These are phyloP conservation scores for Megastigmus dorsalis DNA, from an alignment of 2,888 invertebrate species.

Conservation along the genomic window DNA sequence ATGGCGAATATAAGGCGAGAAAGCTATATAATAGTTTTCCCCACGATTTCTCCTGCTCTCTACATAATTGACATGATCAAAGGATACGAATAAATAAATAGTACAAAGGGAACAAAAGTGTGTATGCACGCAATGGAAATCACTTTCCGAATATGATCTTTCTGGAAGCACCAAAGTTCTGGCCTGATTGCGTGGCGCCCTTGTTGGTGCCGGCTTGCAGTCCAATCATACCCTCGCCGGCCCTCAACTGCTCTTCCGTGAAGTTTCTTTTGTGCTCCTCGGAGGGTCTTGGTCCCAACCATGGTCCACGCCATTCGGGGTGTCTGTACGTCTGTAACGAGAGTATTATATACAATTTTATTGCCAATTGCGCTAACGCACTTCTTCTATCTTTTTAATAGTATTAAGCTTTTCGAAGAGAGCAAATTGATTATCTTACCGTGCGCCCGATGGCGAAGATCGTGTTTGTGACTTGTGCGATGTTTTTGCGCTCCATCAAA, in stretches of 20 bases:
- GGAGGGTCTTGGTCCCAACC: constrained; percentile 88
- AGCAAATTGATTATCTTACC: constrained; percentile 74
- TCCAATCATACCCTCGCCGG: constrained; percentile 89
- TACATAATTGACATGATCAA: not conserved
- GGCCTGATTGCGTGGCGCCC: constrained; percentile 89
- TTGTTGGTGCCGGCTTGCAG: constrained; percentile 92
- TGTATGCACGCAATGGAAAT: constrained; percentile 47
- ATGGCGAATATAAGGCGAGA: not conserved
- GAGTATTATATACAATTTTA: no score
- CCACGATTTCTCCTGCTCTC: not conserved
- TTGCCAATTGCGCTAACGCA: no score
- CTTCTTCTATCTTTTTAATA: no score
- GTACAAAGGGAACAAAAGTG: not conserved
- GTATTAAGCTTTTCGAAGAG: not conserved
- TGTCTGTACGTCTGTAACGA: constrained; percentile 84
- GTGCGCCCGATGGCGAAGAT: constrained; percentile 92
- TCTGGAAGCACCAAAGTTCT: constrained; percentile 89
- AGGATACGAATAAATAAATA: constrained; percentile 14
- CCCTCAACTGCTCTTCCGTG: constrained; percentile 82
- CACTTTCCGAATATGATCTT: constrained; percentile 88
- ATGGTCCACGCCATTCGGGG: constrained; percentile 89
- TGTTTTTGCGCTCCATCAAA: constrained; percentile 93
- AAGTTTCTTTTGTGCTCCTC: constrained; percentile 83
- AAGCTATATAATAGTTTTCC: constrained; percentile 29
- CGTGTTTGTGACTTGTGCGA: constrained; percentile 89